These are phyloP conservation scores for Rallus limicola DNA, from an alignment of 2,113 vertebrate genomes.

Conservation along the genomic window DNA sequence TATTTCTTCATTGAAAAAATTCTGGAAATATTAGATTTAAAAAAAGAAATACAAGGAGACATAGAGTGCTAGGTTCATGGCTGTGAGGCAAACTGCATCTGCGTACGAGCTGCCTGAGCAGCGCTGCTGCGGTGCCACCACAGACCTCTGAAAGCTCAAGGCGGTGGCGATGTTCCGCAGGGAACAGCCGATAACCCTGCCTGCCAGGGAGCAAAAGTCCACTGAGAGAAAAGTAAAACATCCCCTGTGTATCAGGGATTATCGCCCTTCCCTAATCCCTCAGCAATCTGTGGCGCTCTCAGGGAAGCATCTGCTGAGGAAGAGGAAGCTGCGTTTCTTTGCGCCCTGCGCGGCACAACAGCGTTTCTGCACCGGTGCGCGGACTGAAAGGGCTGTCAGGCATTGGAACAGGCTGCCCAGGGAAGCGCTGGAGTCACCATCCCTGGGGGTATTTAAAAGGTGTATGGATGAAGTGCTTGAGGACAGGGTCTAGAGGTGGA, in stretches of 20 bases:
- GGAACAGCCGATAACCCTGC: not conserved
- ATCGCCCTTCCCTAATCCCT: not conserved
- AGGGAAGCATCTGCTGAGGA: not conserved
- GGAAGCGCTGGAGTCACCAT: too few species aligned
- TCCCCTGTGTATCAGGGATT: not conserved
- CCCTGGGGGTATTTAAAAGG: too few species aligned
- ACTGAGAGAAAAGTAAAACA: not conserved
- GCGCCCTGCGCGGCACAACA: accelerated
- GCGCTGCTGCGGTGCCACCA: not conserved
- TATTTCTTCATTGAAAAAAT: not conserved
- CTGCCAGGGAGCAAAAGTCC: not conserved
- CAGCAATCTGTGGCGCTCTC: not conserved
- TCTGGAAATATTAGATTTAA: not conserved
- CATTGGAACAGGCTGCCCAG: too few species aligned
- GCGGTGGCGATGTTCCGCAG: not conserved
- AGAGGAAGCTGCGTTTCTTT: not conserved
- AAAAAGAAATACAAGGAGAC: not conserved
- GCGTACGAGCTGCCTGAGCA: not conserved
- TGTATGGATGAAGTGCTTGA: too few species aligned
- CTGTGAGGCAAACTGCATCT: too few species aligned
- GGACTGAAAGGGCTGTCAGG: too few species aligned
- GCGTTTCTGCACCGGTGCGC: not conserved
- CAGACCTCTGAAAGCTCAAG: not conserved
- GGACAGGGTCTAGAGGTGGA: too few species aligned
- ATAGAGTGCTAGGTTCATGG: not conserved